These are phyloP conservation scores for Denticeps clupeoides DNA, from an alignment of 2,797 vertebrate species.

Conservation along the genomic window DNA sequence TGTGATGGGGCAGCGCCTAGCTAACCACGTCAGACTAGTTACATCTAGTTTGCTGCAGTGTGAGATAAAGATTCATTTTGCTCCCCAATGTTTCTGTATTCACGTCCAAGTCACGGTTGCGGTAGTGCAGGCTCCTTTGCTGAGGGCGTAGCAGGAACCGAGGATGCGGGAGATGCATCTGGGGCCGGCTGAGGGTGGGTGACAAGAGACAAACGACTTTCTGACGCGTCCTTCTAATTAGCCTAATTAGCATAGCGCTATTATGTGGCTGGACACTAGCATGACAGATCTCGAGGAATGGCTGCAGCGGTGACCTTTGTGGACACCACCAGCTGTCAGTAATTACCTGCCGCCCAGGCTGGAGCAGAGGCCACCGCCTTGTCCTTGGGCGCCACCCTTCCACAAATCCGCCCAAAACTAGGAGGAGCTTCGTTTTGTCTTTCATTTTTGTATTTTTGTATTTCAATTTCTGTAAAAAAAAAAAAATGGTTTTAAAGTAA, in stretches of 20 bases:
- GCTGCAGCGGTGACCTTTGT: conserved; percentile 65
- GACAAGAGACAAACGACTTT: conserved; percentile 67
- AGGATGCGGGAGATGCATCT: too few species aligned
- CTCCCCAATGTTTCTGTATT: too few species aligned
- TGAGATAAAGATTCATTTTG: too few species aligned
- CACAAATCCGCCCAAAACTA: neutral
- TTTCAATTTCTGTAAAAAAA: neutral
- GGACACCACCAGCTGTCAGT: conserved; percentile 71
- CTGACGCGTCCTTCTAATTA: conserved; percentile 68
- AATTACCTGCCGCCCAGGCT: conserved; percentile 56
- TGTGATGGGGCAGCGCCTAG: too few species aligned
- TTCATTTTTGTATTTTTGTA: conserved; percentile 7
- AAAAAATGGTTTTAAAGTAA: conserved; percentile 1
- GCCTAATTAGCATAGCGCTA: conserved; percentile 66
- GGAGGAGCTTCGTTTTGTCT: neutral
- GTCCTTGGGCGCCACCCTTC: conserved; percentile 41
- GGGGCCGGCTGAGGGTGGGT: too few species aligned
- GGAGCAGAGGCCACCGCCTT: conserved; percentile 32
- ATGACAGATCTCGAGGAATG: conserved; percentile 59
- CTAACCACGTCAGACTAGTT: too few species aligned
- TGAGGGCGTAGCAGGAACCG: too few species aligned
- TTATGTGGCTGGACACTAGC: conserved; percentile 61
- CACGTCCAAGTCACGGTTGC: too few species aligned
- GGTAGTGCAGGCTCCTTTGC: too few species aligned
- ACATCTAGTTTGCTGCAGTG: too few species aligned